Conservation (phyloP, 2,113 vertebrate species). For the Columbina picui region DNA sequence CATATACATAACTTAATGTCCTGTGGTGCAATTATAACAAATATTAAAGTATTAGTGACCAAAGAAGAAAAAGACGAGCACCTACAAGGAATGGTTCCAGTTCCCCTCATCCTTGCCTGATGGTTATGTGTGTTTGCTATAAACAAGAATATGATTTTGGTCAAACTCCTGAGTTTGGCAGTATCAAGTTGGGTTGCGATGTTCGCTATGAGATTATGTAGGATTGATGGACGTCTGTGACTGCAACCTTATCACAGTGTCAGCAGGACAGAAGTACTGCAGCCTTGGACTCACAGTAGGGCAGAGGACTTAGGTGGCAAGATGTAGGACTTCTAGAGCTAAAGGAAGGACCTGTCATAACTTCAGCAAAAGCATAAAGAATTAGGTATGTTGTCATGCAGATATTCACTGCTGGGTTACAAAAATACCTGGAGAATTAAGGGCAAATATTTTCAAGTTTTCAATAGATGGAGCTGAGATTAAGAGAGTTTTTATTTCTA, state of each 20-base stretch:
- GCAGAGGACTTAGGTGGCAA: background rate
- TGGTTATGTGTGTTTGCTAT: background rate
- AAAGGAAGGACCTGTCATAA: background rate
- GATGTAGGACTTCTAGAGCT: background rate
- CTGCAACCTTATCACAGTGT: background rate
- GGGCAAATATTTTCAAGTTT: background rate
- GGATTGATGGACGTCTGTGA: background rate
- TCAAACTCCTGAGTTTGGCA: background rate
- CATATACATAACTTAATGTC: background rate
- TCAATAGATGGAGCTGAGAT: background rate
- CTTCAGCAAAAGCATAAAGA: background rate
- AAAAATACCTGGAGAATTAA: background rate
- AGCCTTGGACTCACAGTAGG: background rate
- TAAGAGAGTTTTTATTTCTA: background rate
- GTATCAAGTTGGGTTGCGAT: background rate
- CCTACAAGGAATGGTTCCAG: background rate
- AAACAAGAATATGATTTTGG: background rate
- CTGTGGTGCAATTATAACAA: background rate
- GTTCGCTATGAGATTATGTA: background rate
- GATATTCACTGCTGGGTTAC: background rate
- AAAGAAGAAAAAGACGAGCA: background rate
- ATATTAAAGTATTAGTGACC: background rate
- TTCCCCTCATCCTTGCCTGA: background rate
- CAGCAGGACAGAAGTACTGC: background rate
- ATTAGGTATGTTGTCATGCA: background rate